Conservation (phyloP, 2,797 vertebrate genomes). For the Pseudochaenichthys georgianus region DNA sequence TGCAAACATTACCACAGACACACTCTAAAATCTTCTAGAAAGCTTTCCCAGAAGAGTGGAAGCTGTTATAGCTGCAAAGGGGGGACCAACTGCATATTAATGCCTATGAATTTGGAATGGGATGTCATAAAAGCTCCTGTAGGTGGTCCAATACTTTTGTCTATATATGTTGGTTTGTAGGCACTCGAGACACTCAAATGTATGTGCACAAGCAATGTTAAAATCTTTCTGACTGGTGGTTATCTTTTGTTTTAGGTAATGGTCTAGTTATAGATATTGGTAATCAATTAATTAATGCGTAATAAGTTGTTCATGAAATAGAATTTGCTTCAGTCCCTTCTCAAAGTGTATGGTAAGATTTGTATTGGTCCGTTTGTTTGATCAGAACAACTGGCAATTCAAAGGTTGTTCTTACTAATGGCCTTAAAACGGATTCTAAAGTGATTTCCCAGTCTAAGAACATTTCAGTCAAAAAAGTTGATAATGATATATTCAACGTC, state of each 20-base stretch:
- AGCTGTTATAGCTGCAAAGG: too few species aligned
- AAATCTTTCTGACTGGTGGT: background rate
- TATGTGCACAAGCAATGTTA: background rate
- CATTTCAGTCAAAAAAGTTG: conserved; percentile 1
- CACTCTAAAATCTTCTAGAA: too few species aligned
- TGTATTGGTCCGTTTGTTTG: too few species aligned
- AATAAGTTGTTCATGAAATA: background rate
- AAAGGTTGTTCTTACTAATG: background rate
- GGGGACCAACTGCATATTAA: too few species aligned
- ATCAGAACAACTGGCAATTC: background rate
- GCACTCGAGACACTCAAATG: too few species aligned
- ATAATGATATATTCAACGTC: conserved; percentile 35
- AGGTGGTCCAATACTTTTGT: too few species aligned
- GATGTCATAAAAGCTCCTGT: too few species aligned
- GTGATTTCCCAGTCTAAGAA: background rate
- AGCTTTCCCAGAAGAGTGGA: too few species aligned
- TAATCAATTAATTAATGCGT: background rate
- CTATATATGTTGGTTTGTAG: too few species aligned
- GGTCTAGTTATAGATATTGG: background rate
- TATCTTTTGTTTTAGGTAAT: background rate
- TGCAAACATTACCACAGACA: too few species aligned
- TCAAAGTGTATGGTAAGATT: background rate
- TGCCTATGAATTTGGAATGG: too few species aligned
- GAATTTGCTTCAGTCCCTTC: background rate
- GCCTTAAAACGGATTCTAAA: background rate